These are phyloP conservation scores for Malurus melanocephalus DNA, from an alignment of 2,113 vertebrate genomes.

Conservation along the genomic window DNA sequence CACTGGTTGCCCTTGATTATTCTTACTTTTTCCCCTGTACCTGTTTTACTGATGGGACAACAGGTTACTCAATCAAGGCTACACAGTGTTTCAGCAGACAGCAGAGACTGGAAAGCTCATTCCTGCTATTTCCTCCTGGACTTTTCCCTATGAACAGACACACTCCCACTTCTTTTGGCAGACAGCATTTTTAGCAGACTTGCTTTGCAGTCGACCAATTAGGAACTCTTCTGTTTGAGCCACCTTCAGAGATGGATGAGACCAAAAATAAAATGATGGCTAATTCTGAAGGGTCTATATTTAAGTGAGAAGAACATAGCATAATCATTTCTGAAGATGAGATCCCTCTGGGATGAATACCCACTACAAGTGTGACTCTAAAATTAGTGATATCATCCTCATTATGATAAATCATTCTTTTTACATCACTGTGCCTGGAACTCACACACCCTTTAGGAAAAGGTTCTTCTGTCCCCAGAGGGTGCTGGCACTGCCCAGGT, in stretches of 20 bases:
- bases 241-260: neutral
- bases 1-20: neutral
- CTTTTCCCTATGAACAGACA: neutral
- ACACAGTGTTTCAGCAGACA: accelerated
- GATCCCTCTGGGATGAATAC: neutral
- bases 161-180: neutral
- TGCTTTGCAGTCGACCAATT: neutral
- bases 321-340: neutral
- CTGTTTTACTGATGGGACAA: neutral
- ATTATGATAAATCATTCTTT: neutral
- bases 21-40: neutral
- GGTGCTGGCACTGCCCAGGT: neutral
- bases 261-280: neutral
- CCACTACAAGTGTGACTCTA: neutral
- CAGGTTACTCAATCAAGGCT: neutral
- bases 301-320: neutral
- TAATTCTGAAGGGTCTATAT: neutral
- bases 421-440: neutral
- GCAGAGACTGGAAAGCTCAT: neutral
- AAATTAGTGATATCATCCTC: neutral
- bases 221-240: neutral
- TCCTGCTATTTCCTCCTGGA: neutral
- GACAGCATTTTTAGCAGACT: neutral
- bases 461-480: neutral
- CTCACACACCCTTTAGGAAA: neutral